These are phyloP conservation scores for Dendrocopos noguchii DNA, from an alignment of 2,113 vertebrate species.

Conservation along the genomic window DNA sequence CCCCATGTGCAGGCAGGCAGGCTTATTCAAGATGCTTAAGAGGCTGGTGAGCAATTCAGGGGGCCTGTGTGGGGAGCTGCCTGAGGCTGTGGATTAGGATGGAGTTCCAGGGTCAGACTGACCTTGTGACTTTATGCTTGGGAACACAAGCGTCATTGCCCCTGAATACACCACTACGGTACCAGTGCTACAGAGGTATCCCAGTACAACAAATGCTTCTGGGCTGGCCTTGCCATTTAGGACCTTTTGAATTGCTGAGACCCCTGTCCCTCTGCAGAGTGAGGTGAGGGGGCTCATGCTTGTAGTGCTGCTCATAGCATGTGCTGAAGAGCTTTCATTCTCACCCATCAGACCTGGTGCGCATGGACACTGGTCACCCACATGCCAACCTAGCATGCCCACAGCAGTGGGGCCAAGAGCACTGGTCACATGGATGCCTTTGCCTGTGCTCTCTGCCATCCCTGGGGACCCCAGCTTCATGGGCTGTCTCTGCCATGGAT, in stretches of 20 bases:
- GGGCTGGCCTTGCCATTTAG: not conserved
- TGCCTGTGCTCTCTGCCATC: not conserved
- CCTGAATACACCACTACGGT: not conserved
- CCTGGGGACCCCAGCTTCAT: rapidly evolving
- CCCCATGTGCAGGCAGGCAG: not conserved
- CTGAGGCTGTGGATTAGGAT: not conserved
- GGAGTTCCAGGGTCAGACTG: not conserved
- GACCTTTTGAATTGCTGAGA: not conserved
- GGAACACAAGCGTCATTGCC: not conserved
- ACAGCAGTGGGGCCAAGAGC: not conserved
- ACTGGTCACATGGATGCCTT: not conserved
- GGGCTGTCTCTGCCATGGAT: not conserved
- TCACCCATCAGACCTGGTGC: not conserved
- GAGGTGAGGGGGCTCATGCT: rapidly evolving
- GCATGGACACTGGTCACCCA: not conserved
- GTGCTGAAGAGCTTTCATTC: not conserved
- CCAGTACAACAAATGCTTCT: not conserved
- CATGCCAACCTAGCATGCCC: not conserved
- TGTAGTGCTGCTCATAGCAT: not conserved
- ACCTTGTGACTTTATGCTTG: not conserved
- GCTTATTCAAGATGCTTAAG: not conserved
- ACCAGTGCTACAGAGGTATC: not conserved
- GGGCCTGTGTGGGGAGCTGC: not conserved
- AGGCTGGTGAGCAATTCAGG: not conserved
- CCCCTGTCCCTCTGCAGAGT: not conserved